Conservation (phyloP, 2,113 vertebrate genomes). For the Corvus hawaiiensis region DNA sequence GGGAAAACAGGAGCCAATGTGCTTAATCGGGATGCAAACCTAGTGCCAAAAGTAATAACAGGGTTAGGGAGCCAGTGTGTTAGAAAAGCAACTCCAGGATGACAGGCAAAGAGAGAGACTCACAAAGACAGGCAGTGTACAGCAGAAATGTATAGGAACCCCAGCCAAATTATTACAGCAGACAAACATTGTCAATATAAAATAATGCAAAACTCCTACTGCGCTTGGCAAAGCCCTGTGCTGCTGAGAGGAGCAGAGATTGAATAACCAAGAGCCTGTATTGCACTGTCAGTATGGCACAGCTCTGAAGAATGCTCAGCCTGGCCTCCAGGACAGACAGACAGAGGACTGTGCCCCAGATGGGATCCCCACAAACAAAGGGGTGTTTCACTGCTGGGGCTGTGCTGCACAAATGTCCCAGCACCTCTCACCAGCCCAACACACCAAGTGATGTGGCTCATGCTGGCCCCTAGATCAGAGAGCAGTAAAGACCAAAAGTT, state of each 20-base stretch:
- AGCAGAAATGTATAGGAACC: slow-evolving; percentile 30
- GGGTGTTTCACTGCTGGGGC: neutral
- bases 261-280: neutral
- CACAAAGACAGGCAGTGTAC: slow-evolving; percentile 54
- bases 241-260: neutral
- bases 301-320: neutral
- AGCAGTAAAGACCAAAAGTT: neutral
- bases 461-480: neutral
- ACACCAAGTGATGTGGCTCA: neutral
- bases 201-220: slow-evolving; percentile 47
- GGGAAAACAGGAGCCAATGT: slow-evolving; percentile 47
- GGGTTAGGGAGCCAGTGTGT: slow-evolving; percentile 30
- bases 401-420: neutral
- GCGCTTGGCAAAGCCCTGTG: neutral
- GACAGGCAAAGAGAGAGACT: slow-evolving; percentile 19
- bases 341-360: neutral
- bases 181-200: slow-evolving; percentile 33
- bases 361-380: neutral
- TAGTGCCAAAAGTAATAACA: slow-evolving; percentile 55
- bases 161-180: slow-evolving; percentile 54
- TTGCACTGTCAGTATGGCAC: neutral
- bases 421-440: neutral
- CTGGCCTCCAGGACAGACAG: neutral
- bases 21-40: slow-evolving; percentile 53
- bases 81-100: slow-evolving; percentile 44